Conservation (phyloP, 2,888 invertebrate genomes). For the Eudasyphora cyanicolor region DNA sequence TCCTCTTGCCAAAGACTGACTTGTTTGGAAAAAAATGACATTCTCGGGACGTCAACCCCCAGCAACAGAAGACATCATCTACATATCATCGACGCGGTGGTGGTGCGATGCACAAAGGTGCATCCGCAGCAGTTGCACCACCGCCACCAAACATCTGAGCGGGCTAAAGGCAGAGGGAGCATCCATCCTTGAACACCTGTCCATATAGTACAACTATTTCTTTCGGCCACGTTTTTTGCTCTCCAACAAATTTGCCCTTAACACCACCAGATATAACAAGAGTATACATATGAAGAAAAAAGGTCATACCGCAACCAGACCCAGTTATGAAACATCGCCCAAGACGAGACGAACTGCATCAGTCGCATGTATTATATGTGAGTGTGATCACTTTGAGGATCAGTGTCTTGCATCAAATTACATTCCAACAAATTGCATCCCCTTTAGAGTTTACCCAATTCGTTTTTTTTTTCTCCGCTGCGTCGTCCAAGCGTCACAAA, state of each 20-base stretch:
- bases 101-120: conserved; percentile 70
- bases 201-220: conserved; percentile 29
- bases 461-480: conserved; percentile 4
- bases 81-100: background rate
- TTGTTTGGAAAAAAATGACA: conserved; percentile 44
- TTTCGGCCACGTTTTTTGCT: conserved; percentile 54
- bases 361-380: background rate
- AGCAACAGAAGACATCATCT: conserved; percentile 47
- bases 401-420: conserved; percentile 76
- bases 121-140: conserved; percentile 70
- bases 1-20: conserved; percentile 67
- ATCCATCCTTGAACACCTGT: conserved; percentile 64
- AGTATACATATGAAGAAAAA: too few species aligned
- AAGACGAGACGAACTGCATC: conserved; percentile 1
- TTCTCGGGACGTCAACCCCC: conserved; percentile 68
- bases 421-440: conserved; percentile 75
- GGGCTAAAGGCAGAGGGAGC: conserved; percentile 27
- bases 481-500: too few species aligned
- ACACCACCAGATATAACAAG: conserved; percentile 35
- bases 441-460: conserved; percentile 4
- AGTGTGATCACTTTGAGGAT: conserved; percentile 69
- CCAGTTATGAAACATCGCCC: conserved; percentile 39
- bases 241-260: conserved; percentile 25
- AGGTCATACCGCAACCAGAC: conserved; percentile 32
- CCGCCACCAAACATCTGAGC: background rate